Percentiles rank a stretch among this genome's conserved stretches.
Conservation (phyloP, 2,888 invertebrate genomes). For the Erebia ligea region DNA sequence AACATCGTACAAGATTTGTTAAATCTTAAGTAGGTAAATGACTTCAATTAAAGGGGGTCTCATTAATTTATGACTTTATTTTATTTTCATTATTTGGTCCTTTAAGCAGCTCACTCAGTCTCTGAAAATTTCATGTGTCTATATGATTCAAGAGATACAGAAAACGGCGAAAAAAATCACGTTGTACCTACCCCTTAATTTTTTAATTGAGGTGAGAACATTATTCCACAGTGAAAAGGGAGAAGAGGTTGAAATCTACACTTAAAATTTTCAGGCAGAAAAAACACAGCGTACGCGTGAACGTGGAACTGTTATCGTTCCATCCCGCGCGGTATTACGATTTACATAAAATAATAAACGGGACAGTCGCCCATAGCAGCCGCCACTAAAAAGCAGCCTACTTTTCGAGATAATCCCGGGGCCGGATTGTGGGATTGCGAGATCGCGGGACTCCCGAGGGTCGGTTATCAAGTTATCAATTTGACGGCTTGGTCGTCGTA, state of each 20-base stretch:
- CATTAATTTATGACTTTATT: too few species aligned
- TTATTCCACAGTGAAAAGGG: conserved; percentile 4
- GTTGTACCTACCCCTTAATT: too few species aligned
- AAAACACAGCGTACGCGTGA: conserved; percentile 37
- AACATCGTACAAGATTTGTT: too few species aligned
- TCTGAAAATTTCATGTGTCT: too few species aligned
- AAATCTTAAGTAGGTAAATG: too few species aligned
- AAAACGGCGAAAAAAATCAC: too few species aligned
- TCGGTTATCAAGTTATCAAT: conserved; percentile 78
- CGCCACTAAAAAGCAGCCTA: conserved; percentile 54
- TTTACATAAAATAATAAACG: conserved; percentile 69
- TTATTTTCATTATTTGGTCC: too few species aligned
- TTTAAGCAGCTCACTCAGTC: too few species aligned
- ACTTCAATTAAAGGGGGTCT: too few species aligned
- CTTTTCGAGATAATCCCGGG: conserved; percentile 55
- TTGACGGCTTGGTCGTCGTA: conserved; percentile 53
- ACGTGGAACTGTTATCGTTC: conserved; percentile 58
- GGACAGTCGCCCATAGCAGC: conserved; percentile 36
- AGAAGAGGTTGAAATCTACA: conserved; percentile 27
- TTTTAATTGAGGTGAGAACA: conserved; percentile 24
- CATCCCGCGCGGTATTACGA: conserved; percentile 59
- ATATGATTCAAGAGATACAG: too few species aligned
- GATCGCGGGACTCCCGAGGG: conserved; percentile 48
- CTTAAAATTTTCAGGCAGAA: conserved; percentile 31
- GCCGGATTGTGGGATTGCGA: conserved; percentile 51